Evolutionary conservation across 2,888 invertebrate genomes (phyloP).

Genomic region (Polyommatus iphigenia): DNA sequence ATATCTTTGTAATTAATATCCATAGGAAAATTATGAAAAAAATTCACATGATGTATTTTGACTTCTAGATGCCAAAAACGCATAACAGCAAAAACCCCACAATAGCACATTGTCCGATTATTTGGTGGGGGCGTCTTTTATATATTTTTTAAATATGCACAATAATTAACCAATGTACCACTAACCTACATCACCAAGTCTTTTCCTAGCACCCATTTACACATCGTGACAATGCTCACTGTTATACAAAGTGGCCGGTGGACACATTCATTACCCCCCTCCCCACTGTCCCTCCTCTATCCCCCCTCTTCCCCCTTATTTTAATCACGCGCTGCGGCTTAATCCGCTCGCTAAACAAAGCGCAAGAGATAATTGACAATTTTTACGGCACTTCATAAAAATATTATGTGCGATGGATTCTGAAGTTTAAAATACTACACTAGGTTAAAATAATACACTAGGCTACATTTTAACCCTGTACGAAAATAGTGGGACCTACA

Average conservation of each 20-base stretch:
- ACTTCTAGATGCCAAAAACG: too few relatives aligned
- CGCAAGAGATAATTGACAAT: conserved; percentile 13
- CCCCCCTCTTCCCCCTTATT: neutral
- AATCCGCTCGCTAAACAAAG: conserved; percentile 10
- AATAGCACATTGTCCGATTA: too few relatives aligned
- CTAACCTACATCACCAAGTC: neutral
- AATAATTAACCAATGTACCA: too few relatives aligned
- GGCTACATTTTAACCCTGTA: neutral
- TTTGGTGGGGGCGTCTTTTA: too few relatives aligned
- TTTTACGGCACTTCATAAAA: neutral
- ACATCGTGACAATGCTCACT: neutral
- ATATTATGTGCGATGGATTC: neutral
- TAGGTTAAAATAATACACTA: neutral
- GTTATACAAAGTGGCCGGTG: conserved; percentile 7
- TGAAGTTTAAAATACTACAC: neutral
- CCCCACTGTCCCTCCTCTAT: neutral
- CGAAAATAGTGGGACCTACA: too few relatives aligned
- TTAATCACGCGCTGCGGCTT: conserved; percentile 18
- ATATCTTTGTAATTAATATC: too few relatives aligned
- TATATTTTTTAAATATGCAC: too few relatives aligned
- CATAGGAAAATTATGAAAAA: too few relatives aligned
- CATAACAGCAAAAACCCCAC: too few relatives aligned
- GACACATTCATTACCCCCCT: neutral
- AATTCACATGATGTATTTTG: too few relatives aligned
- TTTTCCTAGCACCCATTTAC: neutral